Conservation (phyloP, 2,888 invertebrate species). For the Spilosoma lubricipeda region DNA sequence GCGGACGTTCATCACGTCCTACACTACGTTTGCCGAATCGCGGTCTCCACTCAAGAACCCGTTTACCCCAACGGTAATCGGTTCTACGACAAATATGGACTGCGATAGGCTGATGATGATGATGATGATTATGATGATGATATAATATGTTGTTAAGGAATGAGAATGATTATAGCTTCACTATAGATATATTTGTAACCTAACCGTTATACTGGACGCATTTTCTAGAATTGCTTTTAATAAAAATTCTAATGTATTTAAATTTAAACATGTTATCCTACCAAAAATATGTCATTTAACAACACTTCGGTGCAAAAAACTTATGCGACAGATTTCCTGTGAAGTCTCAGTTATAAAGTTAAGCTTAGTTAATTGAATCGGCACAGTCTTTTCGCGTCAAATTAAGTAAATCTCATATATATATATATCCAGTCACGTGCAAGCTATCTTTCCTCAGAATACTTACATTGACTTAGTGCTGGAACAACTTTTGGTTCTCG, state of each 20-base stretch:
- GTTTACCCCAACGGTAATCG: too few relatives aligned
- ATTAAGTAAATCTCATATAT: conserved; percentile 75
- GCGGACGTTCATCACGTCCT: too few relatives aligned
- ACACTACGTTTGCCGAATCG: too few relatives aligned
- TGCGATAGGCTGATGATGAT: too few relatives aligned
- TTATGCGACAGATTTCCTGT: conserved; percentile 26
- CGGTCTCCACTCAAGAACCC: too few relatives aligned
- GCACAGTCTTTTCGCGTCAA: conserved; percentile 54
- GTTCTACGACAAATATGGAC: too few relatives aligned
- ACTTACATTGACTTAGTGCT: conserved; percentile 64
- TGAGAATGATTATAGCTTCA: too few relatives aligned
- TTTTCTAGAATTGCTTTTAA: too few relatives aligned
- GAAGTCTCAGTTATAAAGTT: conserved; percentile 51
- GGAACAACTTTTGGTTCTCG: conserved; percentile 52
- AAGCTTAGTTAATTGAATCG: conserved; percentile 59
- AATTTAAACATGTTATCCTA: neutral
- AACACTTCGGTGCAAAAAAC: neutral
- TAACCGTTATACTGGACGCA: too few relatives aligned
- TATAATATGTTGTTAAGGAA: too few relatives aligned
- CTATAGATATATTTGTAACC: too few relatives aligned
- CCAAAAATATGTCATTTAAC: neutral
- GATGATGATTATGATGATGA: too few relatives aligned
- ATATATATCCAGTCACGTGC: conserved; percentile 69
- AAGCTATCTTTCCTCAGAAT: conserved; percentile 63
- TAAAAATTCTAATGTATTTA: neutral